Percentiles rank a stretch among this genome's conserved stretches.
These are phyloP conservation scores for Malachius bipustulatus DNA, from an alignment of 2,888 invertebrate species.

Conservation along the genomic window DNA sequence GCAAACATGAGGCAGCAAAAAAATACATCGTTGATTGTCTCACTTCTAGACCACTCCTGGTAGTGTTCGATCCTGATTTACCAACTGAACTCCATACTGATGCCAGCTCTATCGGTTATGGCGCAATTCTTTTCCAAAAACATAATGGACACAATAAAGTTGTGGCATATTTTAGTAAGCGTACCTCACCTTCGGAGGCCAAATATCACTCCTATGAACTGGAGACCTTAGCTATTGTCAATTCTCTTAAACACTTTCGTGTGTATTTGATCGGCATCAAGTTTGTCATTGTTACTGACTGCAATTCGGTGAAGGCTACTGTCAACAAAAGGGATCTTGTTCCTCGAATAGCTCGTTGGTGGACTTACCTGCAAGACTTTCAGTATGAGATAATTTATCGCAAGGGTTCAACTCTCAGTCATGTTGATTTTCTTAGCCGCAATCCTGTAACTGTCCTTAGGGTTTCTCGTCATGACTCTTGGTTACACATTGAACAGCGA, in stretches of 20 bases:
- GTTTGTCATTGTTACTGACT: constrained; percentile 21
- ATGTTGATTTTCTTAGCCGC: constrained; percentile 7
- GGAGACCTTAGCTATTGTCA: constrained; percentile 19
- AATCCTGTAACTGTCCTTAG: constrained; percentile 6
- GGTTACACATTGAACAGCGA: constrained; percentile 19
- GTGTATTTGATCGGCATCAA: constrained; percentile 18
- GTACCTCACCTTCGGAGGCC: constrained; percentile 14
- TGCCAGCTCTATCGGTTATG: constrained; percentile 15
- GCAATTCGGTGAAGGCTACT: constrained; percentile 17
- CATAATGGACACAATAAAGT: constrained; percentile 12
- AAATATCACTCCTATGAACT: constrained; percentile 19
- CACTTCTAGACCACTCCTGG: constrained; percentile 13
- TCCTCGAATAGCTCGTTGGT: constrained; percentile 18
- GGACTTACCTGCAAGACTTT: constrained; percentile 18
- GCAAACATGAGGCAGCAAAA: constrained; percentile 13
- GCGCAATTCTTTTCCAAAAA: constrained; percentile 16
- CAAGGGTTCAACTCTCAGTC: no score
- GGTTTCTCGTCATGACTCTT: constrained; percentile 14
- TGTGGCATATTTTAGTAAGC: constrained; percentile 18
- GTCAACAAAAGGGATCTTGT: constrained; percentile 16
- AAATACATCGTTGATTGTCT: constrained; percentile 9
- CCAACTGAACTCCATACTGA: constrained; percentile 16
- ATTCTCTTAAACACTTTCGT: constrained; percentile 17
- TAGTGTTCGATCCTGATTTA: constrained; percentile 12
- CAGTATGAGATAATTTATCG: constrained; percentile 16